Base-by-base conservation (phyloP, 1,140 invertebrate genomes). In the Rhyacophila brunnea region DNA sequence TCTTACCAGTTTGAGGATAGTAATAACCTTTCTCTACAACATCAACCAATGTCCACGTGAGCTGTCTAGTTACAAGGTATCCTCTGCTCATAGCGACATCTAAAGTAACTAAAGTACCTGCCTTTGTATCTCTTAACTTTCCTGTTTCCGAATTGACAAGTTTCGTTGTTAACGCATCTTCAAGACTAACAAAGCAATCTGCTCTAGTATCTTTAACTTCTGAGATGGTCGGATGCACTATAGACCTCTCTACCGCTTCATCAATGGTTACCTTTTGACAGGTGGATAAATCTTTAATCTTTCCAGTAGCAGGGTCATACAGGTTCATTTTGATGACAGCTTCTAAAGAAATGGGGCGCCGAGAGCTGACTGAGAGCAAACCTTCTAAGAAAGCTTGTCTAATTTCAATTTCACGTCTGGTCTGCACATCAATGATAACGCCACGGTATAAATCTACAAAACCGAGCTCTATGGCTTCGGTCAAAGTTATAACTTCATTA, bases 201-300 rank as follows among this genome's bases (percentile, higher is more conserved):
- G 81, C 83, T 67, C 83, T 83, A 0, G 85, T 86, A 68, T 95
- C 89, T 71, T 87, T 87, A 65, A 91, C 87, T 70, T 89, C 83
- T n/a, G 89, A 90, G 61, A 91, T 90, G 59, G 87, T 88, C 1
- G 88, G 83, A 77, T 95, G 89, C 20, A 95, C 82, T 47, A 96
- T 84, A 59, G 87, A 87, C 68, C 88, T 83, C 67, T 86, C 83
- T 36, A 95, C 84, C 10, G 89, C 88, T 68, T 92, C 89, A 62
- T 85, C 79, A 13, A 95, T 73, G 61, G 85, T 80, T 5, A 93
- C 80, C 44, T 81, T 73, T 71, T 89, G 84, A 62, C 87, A 84
- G 3, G 85, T 88, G 20, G 87, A 75, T 0, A 80, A 80, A 73
- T 94, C 90, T 62, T 78, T 83, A 35, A 93, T 86, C 68, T 82